These are phyloP conservation scores for Anthopleura sola DNA, from an alignment of 64 coral and sea anemone species.

Conservation along the genomic window DNA sequence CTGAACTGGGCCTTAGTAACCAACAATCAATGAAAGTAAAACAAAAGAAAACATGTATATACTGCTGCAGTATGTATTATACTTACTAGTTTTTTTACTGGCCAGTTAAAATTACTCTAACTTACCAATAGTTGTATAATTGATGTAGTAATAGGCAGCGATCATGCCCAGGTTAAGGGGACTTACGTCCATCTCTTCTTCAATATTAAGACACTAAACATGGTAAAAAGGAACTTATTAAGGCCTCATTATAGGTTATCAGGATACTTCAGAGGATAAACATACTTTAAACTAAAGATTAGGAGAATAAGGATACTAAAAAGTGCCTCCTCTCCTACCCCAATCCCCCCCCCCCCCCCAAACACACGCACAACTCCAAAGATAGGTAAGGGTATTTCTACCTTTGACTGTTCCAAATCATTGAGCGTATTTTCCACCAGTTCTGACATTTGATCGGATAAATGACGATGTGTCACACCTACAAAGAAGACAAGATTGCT, in stretches of 20 bases:
- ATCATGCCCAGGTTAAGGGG: conserved; percentile 98
- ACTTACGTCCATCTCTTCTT: conserved; percentile 90
- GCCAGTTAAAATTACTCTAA: not conserved
- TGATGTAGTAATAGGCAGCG: conserved; percentile 97
- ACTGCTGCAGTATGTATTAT: too few species aligned
- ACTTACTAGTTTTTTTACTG: too few species aligned
- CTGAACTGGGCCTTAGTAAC: too few species aligned
- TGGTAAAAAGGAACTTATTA: not conserved
- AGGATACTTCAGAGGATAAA: not conserved
- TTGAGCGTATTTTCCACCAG: conserved; percentile 96
- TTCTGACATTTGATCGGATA: conserved; percentile 98
- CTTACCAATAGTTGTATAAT: conserved; percentile 96
- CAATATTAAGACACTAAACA: conserved; percentile 67
- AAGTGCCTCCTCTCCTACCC: too few species aligned
- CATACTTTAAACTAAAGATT: too few species aligned
- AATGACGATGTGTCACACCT: conserved; percentile 89
- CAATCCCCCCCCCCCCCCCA: too few species aligned
- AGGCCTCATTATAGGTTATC: not conserved
- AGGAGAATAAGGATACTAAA: too few species aligned
- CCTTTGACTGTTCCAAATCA: conserved; percentile 91
- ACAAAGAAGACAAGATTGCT: not conserved
- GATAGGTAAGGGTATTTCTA: not conserved
- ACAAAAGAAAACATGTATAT: too few species aligned
- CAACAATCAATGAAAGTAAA: too few species aligned
- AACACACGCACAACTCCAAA: too few species aligned